Conservation (phyloP, 2,113 vertebrate genomes). For the Euleptes europaea region DNA sequence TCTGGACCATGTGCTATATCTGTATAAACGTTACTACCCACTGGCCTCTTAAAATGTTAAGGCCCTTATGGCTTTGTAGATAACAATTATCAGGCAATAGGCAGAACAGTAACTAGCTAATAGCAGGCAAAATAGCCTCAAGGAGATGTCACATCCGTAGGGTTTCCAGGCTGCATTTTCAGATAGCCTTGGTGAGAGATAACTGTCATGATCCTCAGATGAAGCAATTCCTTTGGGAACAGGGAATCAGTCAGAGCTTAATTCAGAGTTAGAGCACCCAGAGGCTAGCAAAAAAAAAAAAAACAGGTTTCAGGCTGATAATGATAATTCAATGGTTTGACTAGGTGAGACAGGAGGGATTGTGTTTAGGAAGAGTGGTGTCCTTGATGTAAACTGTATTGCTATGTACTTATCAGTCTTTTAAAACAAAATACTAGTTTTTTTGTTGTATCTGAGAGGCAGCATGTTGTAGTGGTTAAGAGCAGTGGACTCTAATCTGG, state of each 20-base stretch:
- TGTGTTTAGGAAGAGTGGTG: neutral
- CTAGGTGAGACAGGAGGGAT: too few species aligned
- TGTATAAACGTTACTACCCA: neutral
- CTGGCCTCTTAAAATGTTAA: neutral
- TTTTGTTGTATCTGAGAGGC: too few species aligned
- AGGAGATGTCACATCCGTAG: neutral
- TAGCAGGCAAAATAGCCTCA: neutral
- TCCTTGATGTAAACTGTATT: too few species aligned
- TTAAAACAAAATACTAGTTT: too few species aligned
- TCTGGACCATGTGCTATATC: neutral
- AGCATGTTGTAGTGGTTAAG: too few species aligned
- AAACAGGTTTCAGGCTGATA: neutral
- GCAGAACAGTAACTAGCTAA: neutral
- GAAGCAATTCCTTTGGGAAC: neutral
- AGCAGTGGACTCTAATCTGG: too few species aligned
- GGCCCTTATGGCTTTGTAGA: neutral
- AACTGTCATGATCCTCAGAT: neutral
- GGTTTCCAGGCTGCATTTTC: neutral
- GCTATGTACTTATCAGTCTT: too few species aligned
- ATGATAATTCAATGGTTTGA: neutral
- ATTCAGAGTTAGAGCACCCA: neutral
- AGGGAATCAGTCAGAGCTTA: neutral
- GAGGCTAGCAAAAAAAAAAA: too few species aligned
- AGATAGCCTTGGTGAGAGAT: neutral
- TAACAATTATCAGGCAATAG: neutral